Percentiles rank a stretch among this genome's conserved stretches.
Conservation (phyloP, 1,140 invertebrate genomes). For the Sminthurides bifidus region DNA sequence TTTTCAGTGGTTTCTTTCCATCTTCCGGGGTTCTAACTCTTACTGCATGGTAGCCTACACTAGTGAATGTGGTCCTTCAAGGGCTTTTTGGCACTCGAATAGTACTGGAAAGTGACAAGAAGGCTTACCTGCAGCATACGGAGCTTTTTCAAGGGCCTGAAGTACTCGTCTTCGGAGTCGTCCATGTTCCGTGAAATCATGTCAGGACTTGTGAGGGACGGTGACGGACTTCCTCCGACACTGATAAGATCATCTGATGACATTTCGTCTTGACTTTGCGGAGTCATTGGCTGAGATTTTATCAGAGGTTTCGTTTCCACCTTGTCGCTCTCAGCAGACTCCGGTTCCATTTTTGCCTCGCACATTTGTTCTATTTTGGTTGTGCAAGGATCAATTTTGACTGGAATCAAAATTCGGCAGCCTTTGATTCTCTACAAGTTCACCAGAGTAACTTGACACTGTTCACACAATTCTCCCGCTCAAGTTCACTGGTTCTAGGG, state of each 20-base stretch:
- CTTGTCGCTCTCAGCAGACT: conserved; percentile 30
- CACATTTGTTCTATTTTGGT: conserved; percentile 29
- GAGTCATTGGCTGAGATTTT: conserved; percentile 21
- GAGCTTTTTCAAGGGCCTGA: conserved; percentile 68
- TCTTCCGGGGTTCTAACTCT: too few species aligned
- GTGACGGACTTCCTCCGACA: conserved; percentile 29
- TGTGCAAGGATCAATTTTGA: too few species aligned
- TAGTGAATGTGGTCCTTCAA: too few species aligned
- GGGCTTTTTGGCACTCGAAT: too few species aligned
- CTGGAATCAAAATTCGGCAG: too few species aligned
- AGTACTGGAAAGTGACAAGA: too few species aligned
- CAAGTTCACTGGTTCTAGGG: too few species aligned
- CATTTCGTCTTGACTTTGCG: conserved; percentile 29
- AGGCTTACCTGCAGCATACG: conserved; percentile 54
- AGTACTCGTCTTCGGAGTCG: conserved; percentile 58
- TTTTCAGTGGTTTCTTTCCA: too few species aligned
- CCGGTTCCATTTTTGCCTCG: conserved; percentile 33
- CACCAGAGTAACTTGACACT: not conserved
- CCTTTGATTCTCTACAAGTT: not conserved
- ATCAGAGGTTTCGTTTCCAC: conserved; percentile 11
- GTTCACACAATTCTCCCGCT: not conserved
- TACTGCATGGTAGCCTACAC: too few species aligned
- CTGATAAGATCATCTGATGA: conserved; percentile 30
- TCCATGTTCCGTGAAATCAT: conserved; percentile 17
- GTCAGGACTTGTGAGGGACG: conserved; percentile 23